phyloP scores from a whole-genome alignment of 2,888 invertebrate genomes.

The Pheosia gnoma region DNA sequence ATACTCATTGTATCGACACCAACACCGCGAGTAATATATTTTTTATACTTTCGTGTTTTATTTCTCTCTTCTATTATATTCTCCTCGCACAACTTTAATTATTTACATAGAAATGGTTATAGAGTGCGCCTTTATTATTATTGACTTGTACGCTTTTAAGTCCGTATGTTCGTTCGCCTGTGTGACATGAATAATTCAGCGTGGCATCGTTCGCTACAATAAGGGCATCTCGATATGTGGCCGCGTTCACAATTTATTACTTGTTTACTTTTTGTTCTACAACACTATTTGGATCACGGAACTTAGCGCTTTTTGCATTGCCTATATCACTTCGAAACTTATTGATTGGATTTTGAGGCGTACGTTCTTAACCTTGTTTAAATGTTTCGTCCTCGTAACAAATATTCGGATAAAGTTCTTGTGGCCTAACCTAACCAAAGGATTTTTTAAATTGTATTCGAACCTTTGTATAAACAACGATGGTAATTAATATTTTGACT shows the following conservation, averaged over 20 bases:
- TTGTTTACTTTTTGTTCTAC: constrained; percentile 48
- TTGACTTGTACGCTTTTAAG: constrained; percentile 20
- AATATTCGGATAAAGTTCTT: no score
- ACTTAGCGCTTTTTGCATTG: constrained; percentile 16
- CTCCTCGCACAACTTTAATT: background rate
- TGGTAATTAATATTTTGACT: no score
- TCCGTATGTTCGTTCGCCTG: constrained; percentile 25
- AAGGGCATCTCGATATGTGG: constrained; percentile 44
- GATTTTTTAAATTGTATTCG: no score
- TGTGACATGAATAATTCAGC: constrained; percentile 58
- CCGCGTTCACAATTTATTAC: constrained; percentile 50
- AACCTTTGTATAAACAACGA: no score
- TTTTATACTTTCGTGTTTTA: background rate
- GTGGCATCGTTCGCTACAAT: constrained; percentile 51
- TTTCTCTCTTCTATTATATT: background rate
- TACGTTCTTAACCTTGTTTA: no score
- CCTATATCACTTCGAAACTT: background rate
- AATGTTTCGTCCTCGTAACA: no score
- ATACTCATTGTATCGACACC: background rate
- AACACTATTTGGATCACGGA: constrained; percentile 42
- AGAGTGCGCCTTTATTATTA: constrained; percentile 38
- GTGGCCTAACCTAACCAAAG: no score
- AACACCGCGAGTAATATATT: background rate
- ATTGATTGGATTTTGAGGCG: no score
- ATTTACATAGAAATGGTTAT: constrained; percentile 39